A percentile compares a stretch with the other conserved stretches of the same genome.
Evolutionary conservation across 2,888 invertebrate species (phyloP).

Genomic region (Mycalesis mineus): DNA sequence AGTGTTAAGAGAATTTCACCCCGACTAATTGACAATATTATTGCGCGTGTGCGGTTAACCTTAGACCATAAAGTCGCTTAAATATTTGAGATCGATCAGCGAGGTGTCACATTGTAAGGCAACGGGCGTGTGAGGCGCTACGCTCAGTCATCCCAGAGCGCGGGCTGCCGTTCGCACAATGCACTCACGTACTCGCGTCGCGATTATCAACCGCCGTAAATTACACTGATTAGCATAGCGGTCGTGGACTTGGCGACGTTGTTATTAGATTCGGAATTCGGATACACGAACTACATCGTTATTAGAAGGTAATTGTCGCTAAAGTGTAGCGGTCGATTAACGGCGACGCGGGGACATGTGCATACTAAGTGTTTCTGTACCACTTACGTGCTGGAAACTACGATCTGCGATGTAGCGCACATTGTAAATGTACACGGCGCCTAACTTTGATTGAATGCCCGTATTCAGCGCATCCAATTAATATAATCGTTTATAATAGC

Average conservation of each 20-base stretch:
- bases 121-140: conserved; percentile 30
- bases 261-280: conserved; percentile 71
- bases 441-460: not conserved
- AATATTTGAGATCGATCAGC: conserved; percentile 51
- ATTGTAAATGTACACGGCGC: not conserved
- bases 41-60: too few species aligned
- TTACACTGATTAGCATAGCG: conserved; percentile 72
- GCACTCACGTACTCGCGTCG: conserved; percentile 71
- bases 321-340: conserved; percentile 72
- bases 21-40: too few species aligned
- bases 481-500: conserved; percentile 13
- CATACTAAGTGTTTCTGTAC: conserved; percentile 48
- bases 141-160: conserved; percentile 38
- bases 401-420: not conserved
- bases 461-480: conserved; percentile 5
- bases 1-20: too few species aligned
- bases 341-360: conserved; percentile 53
- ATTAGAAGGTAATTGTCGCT: conserved; percentile 72
- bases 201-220: conserved; percentile 75
- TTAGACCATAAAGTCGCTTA: conserved; percentile 22
- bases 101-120: conserved; percentile 51
- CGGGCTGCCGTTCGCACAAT: conserved; percentile 53
- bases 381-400: not conserved
- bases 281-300: conserved; percentile 61
- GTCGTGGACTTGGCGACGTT: conserved; percentile 64